Base-by-base conservation (phyloP, 2,888 invertebrate genomes). In the Oasisia sp. region DNA sequence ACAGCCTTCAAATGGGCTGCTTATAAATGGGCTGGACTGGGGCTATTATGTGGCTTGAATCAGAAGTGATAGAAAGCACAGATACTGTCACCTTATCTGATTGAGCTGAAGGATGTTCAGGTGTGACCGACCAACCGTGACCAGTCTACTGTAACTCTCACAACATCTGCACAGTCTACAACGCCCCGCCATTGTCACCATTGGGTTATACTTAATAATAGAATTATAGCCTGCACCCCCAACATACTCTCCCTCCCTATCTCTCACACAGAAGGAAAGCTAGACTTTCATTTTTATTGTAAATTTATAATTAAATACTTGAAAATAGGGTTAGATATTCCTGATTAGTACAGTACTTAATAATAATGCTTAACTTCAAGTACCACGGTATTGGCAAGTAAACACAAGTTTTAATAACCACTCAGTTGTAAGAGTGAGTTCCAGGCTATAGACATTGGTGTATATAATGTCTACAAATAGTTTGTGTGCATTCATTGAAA, bases 21-120 rank as follows among this genome's bases (percentile, higher is more conserved):
- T 27, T 74, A 27, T 74, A n/a, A 74, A 74, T 74, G 74, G 74
- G 74, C 27, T 27, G 74, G 74, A 74, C 74, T 74, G 2, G 74
- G 19, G 27, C 74, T 74, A 74, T 74, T 27, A 74, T 27, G n/a
- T n/a, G 19, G 74, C 74, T 74, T 74, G 27, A 74, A 74, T 74
- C n/a, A 27, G 27, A 74, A n/a, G 7, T 27, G 74, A 74, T 74
- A 74, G 74, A 74, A 74, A 74, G 2, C 14, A 27, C 74, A 19
- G 74, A 74, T 74, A 74, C 27, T 74, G 74, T 74, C 74, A 74
- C 74, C 74, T 74, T 74, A 74, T 74, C 74, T 74, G 74, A 74
- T 74, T 19, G 0, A 27, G n/a, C 74, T 27, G 74, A 74, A 74
- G 27, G 74, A 74, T 74, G 74, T 74, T 74, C n/a, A 74, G 74